phyloP scores from a whole-genome alignment of 2,888 invertebrate species.

The Conchocele bisecta region DNA sequence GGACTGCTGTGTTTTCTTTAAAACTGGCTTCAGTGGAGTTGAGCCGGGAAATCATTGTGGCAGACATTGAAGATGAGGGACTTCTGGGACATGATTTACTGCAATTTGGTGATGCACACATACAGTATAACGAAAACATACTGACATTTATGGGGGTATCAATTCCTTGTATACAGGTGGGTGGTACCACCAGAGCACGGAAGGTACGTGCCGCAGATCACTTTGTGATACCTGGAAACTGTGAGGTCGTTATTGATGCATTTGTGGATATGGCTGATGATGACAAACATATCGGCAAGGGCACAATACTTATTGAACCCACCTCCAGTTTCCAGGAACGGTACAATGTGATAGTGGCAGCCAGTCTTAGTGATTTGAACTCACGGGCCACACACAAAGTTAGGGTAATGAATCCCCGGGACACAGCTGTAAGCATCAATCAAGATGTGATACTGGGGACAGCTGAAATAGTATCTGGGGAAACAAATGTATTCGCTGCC shows the following conservation, averaged over 20 bases:
- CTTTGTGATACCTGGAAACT: neutral
- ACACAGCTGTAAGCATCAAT: neutral
- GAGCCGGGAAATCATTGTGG: neutral
- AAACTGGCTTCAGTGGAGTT: neutral
- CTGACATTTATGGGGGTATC: neutral
- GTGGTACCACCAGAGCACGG: neutral
- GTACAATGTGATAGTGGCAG: slow-evolving; percentile 31
- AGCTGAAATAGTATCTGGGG: slow-evolving; percentile 11
- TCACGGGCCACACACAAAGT: slow-evolving; percentile 13
- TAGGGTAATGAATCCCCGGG: slow-evolving; percentile 39
- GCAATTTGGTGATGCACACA: slow-evolving; percentile 9
- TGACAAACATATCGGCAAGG: neutral
- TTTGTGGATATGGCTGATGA: slow-evolving; percentile 3
- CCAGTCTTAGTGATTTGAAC: slow-evolving; percentile 22
- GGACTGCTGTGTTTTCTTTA: slow-evolving; percentile 3
- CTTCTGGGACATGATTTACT: slow-evolving; percentile 9
- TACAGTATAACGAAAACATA: neutral
- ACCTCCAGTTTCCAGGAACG: slow-evolving; percentile 6
- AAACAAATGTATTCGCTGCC: neutral
- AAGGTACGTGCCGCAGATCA: slow-evolving; percentile 5
- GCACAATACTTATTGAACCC: slow-evolving; percentile 29
- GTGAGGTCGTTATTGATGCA: slow-evolving; percentile 2
- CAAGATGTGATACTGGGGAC: slow-evolving; percentile 26
- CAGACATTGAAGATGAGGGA: slow-evolving; percentile 21
- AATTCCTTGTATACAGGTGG: slow-evolving; percentile 5